Percentiles rank a stretch among this genome's conserved stretches.
These are phyloP conservation scores for Melieria omissa DNA, from an alignment of 2,888 invertebrate genomes.

Conservation along the genomic window DNA sequence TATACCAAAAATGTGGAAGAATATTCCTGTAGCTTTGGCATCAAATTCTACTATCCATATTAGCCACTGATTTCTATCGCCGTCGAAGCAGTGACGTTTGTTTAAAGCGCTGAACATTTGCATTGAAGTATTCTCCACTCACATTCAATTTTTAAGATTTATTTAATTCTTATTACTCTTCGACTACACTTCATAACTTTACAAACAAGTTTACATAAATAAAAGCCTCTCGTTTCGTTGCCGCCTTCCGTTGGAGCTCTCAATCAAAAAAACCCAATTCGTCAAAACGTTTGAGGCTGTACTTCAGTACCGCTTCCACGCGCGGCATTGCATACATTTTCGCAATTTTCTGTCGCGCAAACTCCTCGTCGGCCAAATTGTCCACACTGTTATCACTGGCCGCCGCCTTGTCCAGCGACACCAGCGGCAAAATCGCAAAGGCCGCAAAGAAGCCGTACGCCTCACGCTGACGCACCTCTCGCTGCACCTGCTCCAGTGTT, in stretches of 20 bases:
- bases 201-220: no score
- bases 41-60: no score
- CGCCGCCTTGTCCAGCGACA: conserved; percentile 44
- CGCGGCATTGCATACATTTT: conserved; percentile 45
- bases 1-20: no score
- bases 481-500: conserved; percentile 40
- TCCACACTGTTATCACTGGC: conserved; percentile 46
- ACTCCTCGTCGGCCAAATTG: conserved; percentile 43
- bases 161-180: no score
- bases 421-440: conserved; percentile 43
- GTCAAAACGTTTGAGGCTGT: conserved; percentile 47
- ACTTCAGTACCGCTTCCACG: conserved; percentile 42
- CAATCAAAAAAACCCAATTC: conserved; percentile 48
- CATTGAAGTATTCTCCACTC: no score
- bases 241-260: neutral
- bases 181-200: no score
- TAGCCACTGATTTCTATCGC: no score
- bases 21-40: no score
- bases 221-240: no score
- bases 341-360: conserved; percentile 38
- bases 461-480: conserved; percentile 44
- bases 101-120: no score
- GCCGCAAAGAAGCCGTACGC: conserved; percentile 46
- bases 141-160: no score
- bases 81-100: no score